Evolutionary conservation across 2,888 invertebrate genomes (phyloP), one percentile per base, ranked within the genome.

Genomic region (Campaea margaritaria): DNA sequence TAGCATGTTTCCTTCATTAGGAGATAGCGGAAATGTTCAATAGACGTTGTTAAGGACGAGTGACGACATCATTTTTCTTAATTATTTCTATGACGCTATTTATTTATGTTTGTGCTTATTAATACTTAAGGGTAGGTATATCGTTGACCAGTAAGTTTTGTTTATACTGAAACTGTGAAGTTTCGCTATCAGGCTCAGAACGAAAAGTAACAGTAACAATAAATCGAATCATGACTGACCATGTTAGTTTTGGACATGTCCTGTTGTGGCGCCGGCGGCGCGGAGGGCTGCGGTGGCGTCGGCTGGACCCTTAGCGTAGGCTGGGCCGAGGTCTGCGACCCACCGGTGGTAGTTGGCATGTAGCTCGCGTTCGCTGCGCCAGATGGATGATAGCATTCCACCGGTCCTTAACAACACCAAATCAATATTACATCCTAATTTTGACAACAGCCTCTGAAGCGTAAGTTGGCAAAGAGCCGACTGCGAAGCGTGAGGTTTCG

Each of bases 381-480:
- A 63, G 83, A 67, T 39, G 86, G 85, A 73, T 88, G 90, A 79
- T 87, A 91, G 69, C 90, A 90, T 83, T 91, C 91, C 79, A 88
- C 84, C 87, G 92, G 85, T 79, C 88, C 86, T 87, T 76, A 11
- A 74, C 75, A 45, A 41, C 46, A 28, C 52, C 27, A 1, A 50
- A 13, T 54, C 41, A 44, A 44, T 21, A 11, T 42, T 16, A 42
- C 41, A 42, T 16, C 15, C 11, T 14, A 42, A 16, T 2, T 14
- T 42, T 11, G 14, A 16, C 5, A 5, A 3, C 21, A 5, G 21
- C 21, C 21, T 21, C 21, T 5, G 21, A 3, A 5, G 3, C 21
- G 21, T 21, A 5, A 21, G n/a, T n/a, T n/a, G n/a, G n/a, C n/a
- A n/a, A n/a, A n/a, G n/a, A n/a, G n/a, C n/a, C n/a, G 21, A 21